Evolutionary conservation across 2,888 invertebrate species (phyloP).

Genomic region (Sycophila texana): DNA sequence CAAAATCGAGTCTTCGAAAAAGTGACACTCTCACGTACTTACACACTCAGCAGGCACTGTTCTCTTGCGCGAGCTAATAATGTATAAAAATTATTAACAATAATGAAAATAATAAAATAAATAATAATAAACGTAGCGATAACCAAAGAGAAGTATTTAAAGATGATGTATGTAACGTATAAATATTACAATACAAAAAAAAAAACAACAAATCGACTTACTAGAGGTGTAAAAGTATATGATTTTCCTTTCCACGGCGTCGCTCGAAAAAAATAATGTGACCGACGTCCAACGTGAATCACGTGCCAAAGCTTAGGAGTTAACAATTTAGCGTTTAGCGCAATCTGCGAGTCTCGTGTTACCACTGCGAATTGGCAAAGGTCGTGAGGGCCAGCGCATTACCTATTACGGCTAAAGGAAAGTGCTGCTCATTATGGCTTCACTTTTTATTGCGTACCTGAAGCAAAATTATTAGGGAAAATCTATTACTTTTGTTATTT

Average conservation of each 20-base stretch:
- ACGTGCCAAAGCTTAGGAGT: slow-evolving; percentile 72
- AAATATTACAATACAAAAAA: slow-evolving; percentile 13
- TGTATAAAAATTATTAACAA: slow-evolving; percentile 41
- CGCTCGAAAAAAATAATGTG: slow-evolving; percentile 59
- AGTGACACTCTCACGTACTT: slow-evolving; percentile 40
- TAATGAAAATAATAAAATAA: slow-evolving; percentile 4
- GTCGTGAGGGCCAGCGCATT: neutral
- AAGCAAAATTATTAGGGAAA: slow-evolving; percentile 40
- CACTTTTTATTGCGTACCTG: slow-evolving; percentile 34
- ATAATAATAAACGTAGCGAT: slow-evolving; percentile 13
- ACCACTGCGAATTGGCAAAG: neutral
- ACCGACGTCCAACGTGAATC: slow-evolving; percentile 71
- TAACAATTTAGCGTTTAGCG: slow-evolving; percentile 40
- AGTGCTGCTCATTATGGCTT: slow-evolving; percentile 29
- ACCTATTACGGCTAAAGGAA: slow-evolving; percentile 17
- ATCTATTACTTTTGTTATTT: neutral
- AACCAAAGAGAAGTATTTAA: slow-evolving; percentile 8
- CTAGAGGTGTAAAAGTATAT: slow-evolving; percentile 21
- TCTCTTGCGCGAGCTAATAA: slow-evolving; percentile 38
- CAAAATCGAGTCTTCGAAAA: slow-evolving; percentile 55
- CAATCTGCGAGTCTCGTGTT: slow-evolving; percentile 7
- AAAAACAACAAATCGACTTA: slow-evolving; percentile 12
- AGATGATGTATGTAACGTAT: slow-evolving; percentile 16
- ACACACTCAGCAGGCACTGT: slow-evolving; percentile 42
- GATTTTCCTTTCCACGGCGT: slow-evolving; percentile 59